Evolutionary conservation across 2,797 vertebrate genomes (phyloP), one percentile per base, ranked within the genome.

Genomic region (Bufotes viridis): DNA sequence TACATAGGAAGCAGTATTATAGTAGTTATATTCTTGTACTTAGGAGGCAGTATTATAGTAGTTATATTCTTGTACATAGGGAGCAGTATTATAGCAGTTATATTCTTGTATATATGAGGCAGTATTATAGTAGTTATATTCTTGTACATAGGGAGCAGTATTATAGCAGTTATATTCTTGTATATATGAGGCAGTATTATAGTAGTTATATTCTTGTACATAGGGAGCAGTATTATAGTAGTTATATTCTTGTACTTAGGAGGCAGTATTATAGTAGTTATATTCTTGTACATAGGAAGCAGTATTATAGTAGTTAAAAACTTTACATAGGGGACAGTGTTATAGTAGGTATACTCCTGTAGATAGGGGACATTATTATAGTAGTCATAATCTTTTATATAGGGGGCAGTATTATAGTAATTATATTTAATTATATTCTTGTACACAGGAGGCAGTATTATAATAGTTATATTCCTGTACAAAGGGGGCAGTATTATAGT

Each of bases 181-280:
- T 69, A 69, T 20, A 69, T 24, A 61, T 17, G 60, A n/a, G n/a
- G n/a, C n/a, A n/a, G n/a, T n/a, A n/a, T n/a, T n/a, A n/a, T n/a
- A n/a, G n/a, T n/a, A n/a, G n/a, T n/a, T n/a, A n/a, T n/a, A n/a
- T n/a, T n/a, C n/a, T n/a, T n/a, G n/a, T n/a, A n/a, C n/a, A n/a
- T n/a, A n/a, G n/a, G n/a, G n/a, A n/a, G 67, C 24, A 70, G 67
- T 70, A 70, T 70, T 70, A 70, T 34, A 70, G 67, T 70, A 70
- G 67, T 70, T 70, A 70, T 70, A 70, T 34, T 29, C 67, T 34
- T 42, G 42, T 42, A 42, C 42, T 6, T 42, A 42, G 5, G 42
- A 5, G 69, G 26, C 29, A 72, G 69, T 72, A 42, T 72, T 72
- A 34, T 42, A 72, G 29, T 72, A 72, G 69, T 42, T 72, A 72